Conservation (phyloP, 2,888 invertebrate species). For the Galerucella calmariensis region DNA sequence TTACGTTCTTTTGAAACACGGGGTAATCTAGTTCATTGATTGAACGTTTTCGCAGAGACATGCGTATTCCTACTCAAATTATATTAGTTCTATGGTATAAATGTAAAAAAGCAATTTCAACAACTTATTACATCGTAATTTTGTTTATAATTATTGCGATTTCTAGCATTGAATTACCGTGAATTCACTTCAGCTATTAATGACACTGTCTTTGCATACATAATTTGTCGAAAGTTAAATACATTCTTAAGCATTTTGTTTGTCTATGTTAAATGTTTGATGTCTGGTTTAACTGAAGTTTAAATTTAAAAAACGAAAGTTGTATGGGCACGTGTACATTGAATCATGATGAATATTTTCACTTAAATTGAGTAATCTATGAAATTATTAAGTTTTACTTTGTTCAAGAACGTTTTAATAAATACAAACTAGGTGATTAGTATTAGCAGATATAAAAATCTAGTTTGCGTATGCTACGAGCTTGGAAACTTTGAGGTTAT, state of each 20-base stretch:
- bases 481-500: no score
- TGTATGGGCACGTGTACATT: neutral
- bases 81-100: no score
- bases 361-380: neutral
- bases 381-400: neutral
- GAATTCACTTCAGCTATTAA: neutral
- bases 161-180: neutral
- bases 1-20: no score
- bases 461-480: no score
- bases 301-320: slow-evolving; percentile 12
- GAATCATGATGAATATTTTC: slow-evolving; percentile 12
- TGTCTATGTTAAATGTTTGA: neutral
- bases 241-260: neutral
- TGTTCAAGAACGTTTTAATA: neutral
- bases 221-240: slow-evolving; percentile 1
- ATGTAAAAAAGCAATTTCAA: no score
- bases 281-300: slow-evolving; percentile 8
- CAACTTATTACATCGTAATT: no score
- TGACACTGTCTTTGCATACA: neutral
- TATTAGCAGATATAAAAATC: no score
- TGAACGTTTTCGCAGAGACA: no score
- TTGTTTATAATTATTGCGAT: neutral
- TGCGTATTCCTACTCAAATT: no score
- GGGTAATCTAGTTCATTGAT: no score
- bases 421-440: no score